phyloP scores from a whole-genome alignment of 2,888 invertebrate species.

The Heteromyza rotundicornis region DNA sequence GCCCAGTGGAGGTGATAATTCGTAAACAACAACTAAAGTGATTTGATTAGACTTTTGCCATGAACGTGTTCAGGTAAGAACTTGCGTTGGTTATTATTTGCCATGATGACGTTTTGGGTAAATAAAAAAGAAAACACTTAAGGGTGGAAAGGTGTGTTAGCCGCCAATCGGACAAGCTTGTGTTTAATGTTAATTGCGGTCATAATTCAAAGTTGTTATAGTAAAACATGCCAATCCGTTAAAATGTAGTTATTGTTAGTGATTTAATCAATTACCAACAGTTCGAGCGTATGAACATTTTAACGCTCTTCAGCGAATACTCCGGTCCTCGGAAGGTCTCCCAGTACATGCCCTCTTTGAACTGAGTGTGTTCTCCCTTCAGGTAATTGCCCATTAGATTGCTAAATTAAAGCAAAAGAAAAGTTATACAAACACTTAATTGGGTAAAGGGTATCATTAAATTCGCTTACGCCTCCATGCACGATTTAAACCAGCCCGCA shows the following conservation, averaged over 20 bases:
- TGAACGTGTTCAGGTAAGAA: not conserved
- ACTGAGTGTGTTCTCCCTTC: constrained; percentile 10
- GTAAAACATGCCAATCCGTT: not conserved
- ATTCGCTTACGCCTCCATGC: constrained; percentile 21
- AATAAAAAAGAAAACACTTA: constrained; percentile 32
- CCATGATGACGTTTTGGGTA: constrained; percentile 41
- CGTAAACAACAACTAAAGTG: constrained; percentile 55
- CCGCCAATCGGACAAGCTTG: too few species aligned
- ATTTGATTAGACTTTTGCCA: constrained; percentile 31
- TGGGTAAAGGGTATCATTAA: not conserved
- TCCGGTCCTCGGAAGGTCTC: constrained; percentile 21
- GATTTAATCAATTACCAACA: too few species aligned
- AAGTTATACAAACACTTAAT: not conserved
- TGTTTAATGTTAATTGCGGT: too few species aligned
- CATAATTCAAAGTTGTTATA: too few species aligned
- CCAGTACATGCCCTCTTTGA: constrained; percentile 24
- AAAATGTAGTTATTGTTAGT: not conserved
- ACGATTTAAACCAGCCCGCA: constrained; percentile 23
- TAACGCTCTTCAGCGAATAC: constrained; percentile 17
- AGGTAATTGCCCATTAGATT: constrained; percentile 20
- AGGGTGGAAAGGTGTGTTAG: too few species aligned
- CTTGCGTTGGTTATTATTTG: constrained; percentile 6
- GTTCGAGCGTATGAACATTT: constrained; percentile 15
- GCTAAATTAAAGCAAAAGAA: constrained; percentile 3
- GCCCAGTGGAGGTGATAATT: constrained; percentile 48